Evolutionary conservation across 1,140 invertebrate genomes (phyloP), one percentile per base, ranked within the genome.

Genomic region (Diprion similis): DNA sequence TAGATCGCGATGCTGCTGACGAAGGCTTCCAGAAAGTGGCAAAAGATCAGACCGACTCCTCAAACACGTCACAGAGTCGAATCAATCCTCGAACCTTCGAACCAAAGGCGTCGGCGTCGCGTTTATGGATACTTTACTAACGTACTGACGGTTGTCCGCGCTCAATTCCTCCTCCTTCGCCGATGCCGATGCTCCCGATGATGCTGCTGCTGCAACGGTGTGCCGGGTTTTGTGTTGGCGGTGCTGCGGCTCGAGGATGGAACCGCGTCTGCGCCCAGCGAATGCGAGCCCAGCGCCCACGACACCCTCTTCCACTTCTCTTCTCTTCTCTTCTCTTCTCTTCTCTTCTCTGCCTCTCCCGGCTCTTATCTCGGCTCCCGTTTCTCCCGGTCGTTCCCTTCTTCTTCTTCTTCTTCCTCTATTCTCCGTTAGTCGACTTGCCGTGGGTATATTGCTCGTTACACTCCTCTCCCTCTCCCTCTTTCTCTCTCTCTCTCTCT

Each of bases 321-420:
- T 11, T n/a, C 17, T 46, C 11, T 48, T 65, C 68, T 73, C 64
- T 48, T 15, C 68, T 15, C 13, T 10, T 17, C 47, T 46, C 13
- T 8, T 47, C 15, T n/a, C 37, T 7, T 48, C 68, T 17, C 46
- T 3, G 6, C n/a, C 68, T 19, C 68, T 1, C n/a, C 46, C 68
- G 11, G 7, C n/a, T 70, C 46, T 47, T n/a, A 9, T 18, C 24
- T 47, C n/a, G 11, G 37, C 66, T 37, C 66, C 13, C 13, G 18
- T 8, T 37, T 24, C 17, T 51, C 17, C 47, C 47, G 46, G 45
- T 18, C 11, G 70, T 66, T 72, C 66, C 64, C 19, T 66, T 24
- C 68, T 70, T 77, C 71, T 77, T 75, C 69, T 69, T 19, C 37
- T 72, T 67, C 11, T 37, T 73, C 47, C 8, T 24, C 10, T 17